phyloP scores from a whole-genome alignment of 2,113 vertebrate genomes.

The Ardeotis arabs region DNA sequence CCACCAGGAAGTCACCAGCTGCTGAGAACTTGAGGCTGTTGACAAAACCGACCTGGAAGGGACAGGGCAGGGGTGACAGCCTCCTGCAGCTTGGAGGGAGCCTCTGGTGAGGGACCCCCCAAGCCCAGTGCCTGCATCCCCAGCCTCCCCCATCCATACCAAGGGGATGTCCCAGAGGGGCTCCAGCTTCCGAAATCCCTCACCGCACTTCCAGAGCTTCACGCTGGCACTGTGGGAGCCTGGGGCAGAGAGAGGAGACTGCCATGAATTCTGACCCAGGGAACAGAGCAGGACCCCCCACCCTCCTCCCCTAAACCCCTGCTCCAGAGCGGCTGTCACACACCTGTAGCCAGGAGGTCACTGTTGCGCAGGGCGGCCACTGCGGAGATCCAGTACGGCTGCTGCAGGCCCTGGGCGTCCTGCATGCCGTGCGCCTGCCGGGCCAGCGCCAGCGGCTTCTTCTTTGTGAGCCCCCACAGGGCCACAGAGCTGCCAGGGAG shows the following conservation, averaged over 20 bases:
- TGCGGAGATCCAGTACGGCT: neutral
- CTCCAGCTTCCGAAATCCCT: constrained; percentile 84
- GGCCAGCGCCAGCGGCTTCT: constrained; percentile 86
- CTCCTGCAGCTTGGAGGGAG: neutral
- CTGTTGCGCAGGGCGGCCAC: constrained; percentile 35
- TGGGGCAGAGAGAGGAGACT: constrained; percentile 36
- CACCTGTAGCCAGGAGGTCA: constrained; percentile 49
- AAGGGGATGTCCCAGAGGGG: constrained; percentile 85
- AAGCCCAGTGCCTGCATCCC: neutral
- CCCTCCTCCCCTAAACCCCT: neutral
- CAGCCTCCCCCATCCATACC: constrained; percentile 72
- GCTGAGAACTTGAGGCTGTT: constrained; percentile 94
- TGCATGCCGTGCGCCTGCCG: constrained; percentile 78
- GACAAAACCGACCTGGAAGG: constrained; percentile 81
- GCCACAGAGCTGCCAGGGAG: constrained; percentile 80
- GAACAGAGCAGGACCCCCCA: neutral
- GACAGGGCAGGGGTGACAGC: neutral
- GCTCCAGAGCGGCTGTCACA: neutral
- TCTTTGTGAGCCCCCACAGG: constrained; percentile 93
- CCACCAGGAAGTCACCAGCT: constrained; percentile 89
- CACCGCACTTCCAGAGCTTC: constrained; percentile 89
- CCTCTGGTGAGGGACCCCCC: fast-evolving
- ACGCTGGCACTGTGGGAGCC: constrained; percentile 87
- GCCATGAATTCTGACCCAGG: fast-evolving
- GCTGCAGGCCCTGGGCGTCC: neutral